Percentiles rank a stretch among this genome's conserved stretches.
These are phyloP conservation scores for Lacanobia wlatinum DNA, from an alignment of 2,888 invertebrate species.

Conservation along the genomic window DNA sequence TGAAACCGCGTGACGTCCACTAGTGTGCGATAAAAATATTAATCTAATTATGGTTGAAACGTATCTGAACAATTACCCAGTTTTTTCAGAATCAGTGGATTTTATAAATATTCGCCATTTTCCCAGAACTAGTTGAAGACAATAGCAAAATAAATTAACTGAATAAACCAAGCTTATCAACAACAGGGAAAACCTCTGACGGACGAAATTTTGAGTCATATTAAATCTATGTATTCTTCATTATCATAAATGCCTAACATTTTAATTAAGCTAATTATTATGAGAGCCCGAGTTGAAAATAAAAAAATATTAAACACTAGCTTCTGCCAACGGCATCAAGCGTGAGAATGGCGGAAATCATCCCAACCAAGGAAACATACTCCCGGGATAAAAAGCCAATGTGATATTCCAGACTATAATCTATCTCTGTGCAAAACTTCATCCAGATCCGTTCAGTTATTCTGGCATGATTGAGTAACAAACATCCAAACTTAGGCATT, in stretches of 20 bases:
- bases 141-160: slow-evolving; percentile 36
- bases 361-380: no score
- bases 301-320: neutral
- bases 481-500: no score
- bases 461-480: no score
- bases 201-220: slow-evolving; percentile 31
- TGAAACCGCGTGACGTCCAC: no score
- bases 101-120: slow-evolving; percentile 18
- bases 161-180: slow-evolving; percentile 15
- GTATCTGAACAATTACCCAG: neutral
- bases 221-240: slow-evolving; percentile 37
- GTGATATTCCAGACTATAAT: no score
- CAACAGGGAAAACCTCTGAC: slow-evolving; percentile 37
- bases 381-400: no score
- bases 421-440: no score
- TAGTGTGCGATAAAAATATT: neutral
- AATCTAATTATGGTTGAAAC: neutral
- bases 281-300: neutral
- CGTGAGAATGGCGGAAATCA: no score
- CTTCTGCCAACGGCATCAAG: neutral
- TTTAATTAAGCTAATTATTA: slow-evolving; percentile 30
- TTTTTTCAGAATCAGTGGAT: neutral
- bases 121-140: slow-evolving; percentile 28
- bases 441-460: no score
- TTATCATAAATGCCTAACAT: slow-evolving; percentile 27